A percentile compares a stretch with the other conserved stretches of the same genome.
Conservation (phyloP, 2,797 vertebrate species). For the Myotis pilosus region DNA sequence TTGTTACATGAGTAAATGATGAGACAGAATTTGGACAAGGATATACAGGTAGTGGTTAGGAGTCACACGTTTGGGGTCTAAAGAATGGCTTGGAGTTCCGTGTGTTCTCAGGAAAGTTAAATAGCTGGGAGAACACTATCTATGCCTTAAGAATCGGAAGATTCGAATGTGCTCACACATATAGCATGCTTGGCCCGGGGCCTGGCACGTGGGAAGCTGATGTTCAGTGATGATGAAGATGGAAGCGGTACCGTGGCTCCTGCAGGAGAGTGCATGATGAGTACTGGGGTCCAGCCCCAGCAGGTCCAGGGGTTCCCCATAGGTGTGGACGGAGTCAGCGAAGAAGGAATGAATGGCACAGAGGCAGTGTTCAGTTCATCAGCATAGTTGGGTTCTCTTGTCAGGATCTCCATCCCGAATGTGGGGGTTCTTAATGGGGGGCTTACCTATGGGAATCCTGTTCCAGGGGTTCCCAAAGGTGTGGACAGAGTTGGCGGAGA, state of each 20-base stretch:
- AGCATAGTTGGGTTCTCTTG: no score
- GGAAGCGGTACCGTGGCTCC: background rate
- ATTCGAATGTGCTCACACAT: background rate
- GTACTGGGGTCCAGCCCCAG: no score
- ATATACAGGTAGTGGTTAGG: background rate
- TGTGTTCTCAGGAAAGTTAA: background rate
- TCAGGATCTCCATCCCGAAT: no score
- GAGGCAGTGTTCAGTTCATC: no score
- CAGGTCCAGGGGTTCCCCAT: no score
- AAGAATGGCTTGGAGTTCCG: background rate
- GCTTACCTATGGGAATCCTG: no score
- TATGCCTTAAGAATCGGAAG: background rate
- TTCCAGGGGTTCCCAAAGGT: no score
- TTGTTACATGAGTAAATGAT: conserved; percentile 12
- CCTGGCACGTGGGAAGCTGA: background rate
- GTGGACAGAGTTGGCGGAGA: no score
- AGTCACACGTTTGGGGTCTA: background rate
- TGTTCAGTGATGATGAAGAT: background rate
- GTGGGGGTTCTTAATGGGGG: no score
- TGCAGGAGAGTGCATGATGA: background rate
- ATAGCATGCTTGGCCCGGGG: background rate
- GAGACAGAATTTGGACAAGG: background rate
- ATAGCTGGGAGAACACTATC: background rate
- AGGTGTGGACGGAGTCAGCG: no score
- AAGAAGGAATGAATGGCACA: no score